These are phyloP conservation scores for Naso thynnoides DNA, from an alignment of 2,797 vertebrate genomes.

Conservation along the genomic window DNA sequence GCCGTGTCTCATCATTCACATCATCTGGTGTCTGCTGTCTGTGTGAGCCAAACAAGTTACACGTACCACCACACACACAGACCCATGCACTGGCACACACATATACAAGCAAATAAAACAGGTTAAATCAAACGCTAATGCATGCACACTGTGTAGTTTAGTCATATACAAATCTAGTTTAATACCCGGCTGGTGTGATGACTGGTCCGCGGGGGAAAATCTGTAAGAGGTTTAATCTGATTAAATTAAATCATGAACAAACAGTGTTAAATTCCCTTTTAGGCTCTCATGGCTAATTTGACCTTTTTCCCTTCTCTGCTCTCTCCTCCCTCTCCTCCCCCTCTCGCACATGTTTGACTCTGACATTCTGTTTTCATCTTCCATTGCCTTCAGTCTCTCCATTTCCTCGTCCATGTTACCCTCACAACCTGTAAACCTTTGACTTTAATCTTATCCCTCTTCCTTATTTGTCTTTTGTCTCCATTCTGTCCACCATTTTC, in stretches of 20 bases:
- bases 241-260: constrained; percentile 46
- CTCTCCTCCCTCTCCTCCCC: background rate
- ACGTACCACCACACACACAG: background rate
- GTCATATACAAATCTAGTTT: constrained; percentile 43
- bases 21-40: constrained; percentile 29
- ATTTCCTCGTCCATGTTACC: background rate
- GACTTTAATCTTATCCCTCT: constrained; percentile 29
- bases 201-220: constrained; percentile 11
- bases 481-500: constrained; percentile 28
- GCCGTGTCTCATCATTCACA: constrained; percentile 18
- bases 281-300: constrained; percentile 19
- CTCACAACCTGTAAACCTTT: background rate
- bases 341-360: background rate
- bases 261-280: constrained; percentile 46
- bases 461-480: constrained; percentile 27
- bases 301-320: background rate
- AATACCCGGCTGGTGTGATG: constrained; percentile 40
- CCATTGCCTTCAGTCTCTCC: background rate
- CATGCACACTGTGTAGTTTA: background rate
- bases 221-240: constrained; percentile 48
- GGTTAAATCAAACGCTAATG: constrained; percentile 4
- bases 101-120: background rate
- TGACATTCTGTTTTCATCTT: background rate
- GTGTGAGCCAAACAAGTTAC: background rate
- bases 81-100: background rate